Evolutionary conservation across 2,797 vertebrate genomes (phyloP).

Genomic region (Sparidentex hasta): DNA sequence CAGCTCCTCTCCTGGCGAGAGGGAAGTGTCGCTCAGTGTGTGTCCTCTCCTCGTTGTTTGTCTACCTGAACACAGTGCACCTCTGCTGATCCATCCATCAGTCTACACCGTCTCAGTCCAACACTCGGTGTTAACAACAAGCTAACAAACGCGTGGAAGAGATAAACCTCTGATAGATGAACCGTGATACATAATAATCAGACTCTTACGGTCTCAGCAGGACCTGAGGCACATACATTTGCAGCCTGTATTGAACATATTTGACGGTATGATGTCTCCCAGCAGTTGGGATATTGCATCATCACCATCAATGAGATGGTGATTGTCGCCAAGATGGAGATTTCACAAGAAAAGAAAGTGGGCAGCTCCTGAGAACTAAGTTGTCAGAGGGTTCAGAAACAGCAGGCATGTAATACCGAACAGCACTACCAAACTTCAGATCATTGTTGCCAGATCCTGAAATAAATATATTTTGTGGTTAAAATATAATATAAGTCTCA

Average conservation of each 20-base stretch:
- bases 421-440: not conserved
- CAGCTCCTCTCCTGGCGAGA: conserved; percentile 41
- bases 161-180: conserved; percentile 26
- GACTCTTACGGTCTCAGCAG: conserved; percentile 21
- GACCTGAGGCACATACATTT: not conserved
- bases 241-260: conserved; percentile 12
- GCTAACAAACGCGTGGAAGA: conserved; percentile 22
- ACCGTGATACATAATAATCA: conserved; percentile 25
- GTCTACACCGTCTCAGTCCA: conserved; percentile 22
- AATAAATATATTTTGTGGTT: not conserved
- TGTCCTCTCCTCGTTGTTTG: conserved; percentile 25
- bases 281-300: conserved; percentile 36
- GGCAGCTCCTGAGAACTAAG: conserved; percentile 10
- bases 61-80: conserved; percentile 15
- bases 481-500: not conserved
- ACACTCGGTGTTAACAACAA: conserved; percentile 45
- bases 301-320: conserved; percentile 7
- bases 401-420: not conserved
- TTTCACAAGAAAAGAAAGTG: conserved; percentile 15
- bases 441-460: not conserved
- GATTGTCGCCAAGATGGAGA: conserved; percentile 15
- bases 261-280: conserved; percentile 27
- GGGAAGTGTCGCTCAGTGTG: not conserved
- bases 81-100: conserved; percentile 37
- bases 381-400: not conserved